phyloP scores from a whole-genome alignment of 2,888 invertebrate genomes.

The Archips xylosteana region DNA sequence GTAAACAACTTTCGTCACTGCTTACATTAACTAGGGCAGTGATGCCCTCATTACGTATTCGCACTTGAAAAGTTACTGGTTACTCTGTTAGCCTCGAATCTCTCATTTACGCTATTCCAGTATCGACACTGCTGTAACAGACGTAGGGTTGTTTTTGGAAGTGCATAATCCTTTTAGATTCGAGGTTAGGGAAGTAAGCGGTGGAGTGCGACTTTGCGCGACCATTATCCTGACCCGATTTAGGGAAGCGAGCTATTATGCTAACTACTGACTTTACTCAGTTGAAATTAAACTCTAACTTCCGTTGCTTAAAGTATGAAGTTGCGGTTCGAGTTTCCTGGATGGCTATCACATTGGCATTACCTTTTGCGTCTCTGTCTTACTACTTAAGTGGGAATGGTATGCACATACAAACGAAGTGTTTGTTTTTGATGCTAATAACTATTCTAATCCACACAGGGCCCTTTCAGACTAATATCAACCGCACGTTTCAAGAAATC shows the following conservation, averaged over 20 bases:
- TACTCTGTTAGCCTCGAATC: neutral
- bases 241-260: slow-evolving; percentile 30
- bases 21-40: slow-evolving; percentile 24
- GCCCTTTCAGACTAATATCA: no score
- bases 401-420: neutral
- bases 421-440: neutral
- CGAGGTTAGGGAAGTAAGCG: neutral
- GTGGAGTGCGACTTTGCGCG: neutral
- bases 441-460: no score
- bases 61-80: slow-evolving; percentile 20
- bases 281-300: slow-evolving; percentile 17
- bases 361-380: neutral
- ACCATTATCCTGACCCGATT: slow-evolving; percentile 35
- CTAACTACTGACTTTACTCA: slow-evolving; percentile 20
- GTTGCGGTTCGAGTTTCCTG: neutral
- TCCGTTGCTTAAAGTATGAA: slow-evolving; percentile 8
- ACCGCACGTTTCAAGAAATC: no score
- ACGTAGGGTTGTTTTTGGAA: neutral
- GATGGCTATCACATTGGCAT: neutral
- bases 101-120: neutral
- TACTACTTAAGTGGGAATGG: neutral
- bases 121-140: neutral
- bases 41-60: slow-evolving; percentile 36
- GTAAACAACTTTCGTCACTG: slow-evolving; percentile 29
- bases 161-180: neutral